Evolutionary conservation across 2,888 invertebrate species (phyloP), one percentile per base, ranked within the genome.

Genomic region (Lasioglossum calceatum): DNA sequence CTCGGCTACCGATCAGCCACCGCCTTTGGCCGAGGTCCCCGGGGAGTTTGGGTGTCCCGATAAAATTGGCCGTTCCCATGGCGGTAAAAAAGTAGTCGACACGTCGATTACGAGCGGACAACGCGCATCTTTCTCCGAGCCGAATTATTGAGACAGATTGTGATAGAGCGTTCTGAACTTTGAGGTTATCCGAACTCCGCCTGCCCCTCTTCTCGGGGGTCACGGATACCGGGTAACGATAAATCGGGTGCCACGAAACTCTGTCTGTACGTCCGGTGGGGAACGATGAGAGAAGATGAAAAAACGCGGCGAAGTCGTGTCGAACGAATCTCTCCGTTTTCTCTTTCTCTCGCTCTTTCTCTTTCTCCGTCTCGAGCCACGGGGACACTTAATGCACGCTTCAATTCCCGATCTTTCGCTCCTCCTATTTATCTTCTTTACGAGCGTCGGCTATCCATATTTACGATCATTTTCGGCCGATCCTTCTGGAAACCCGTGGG

Each of bases 61-160:
- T 64, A 73, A 39, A 42, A 74, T 8, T n/a, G 50, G 44, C 10
- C 54, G 12, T 74, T 67, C 70, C 42, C 70, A 42, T 70, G 42
- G 4, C 4, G 36, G 39, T 23, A 44, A 75, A 75, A 84, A 42
- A 42, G n/a, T 8, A 32, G 72, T 47, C 32, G 67, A 77, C 84
- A 77, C 77, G 71, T 81, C 80, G 74, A 67, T 82, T 79, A 73
- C 72, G 54, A 39, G 39, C 23, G 50, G 42, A 36, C 27, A 61
- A 36, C 70, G 67, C 74, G 58, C 70, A 73, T 23, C 79, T 67
- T 61, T 77, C 76, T 81, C 76, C 67, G 64, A 79, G 76, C 79
- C 80, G 86, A 88, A 83, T 90, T 90, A 92, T 91, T 91, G 89
- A 92, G 93, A 94, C 93, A 92, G 93, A 93, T 93, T 92, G 92